Evolutionary conservation across 1,140 invertebrate genomes (phyloP), one percentile per base, ranked within the genome.

Genomic region (Pectinophora gossypiella): DNA sequence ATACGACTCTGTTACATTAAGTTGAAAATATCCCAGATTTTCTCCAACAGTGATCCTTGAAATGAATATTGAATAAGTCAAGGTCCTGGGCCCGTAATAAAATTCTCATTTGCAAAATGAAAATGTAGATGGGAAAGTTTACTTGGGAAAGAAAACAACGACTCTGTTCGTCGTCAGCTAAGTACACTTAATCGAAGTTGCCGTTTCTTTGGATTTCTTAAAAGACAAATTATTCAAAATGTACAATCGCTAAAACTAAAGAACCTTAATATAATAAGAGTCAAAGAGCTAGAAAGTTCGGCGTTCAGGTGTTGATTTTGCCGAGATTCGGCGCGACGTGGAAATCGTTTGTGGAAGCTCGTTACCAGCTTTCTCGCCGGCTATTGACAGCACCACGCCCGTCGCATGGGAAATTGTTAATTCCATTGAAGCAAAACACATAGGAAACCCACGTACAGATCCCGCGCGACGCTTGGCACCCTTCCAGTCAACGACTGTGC

Each of bases 401-500:
- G 7, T 40, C 2, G 27, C 50, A 56, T 52, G 51, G 47, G 59
- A 67, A 73, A 71, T 71, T 70, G 70, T 74, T 72, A 74, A 72
- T 72, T 59, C 61, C 54, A 61, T 62, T 59, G 56, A 61, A 54
- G 51, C 53, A 58, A 69, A 73, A 65, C 66, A 68, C 65, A 69
- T 64, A 65, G 57, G 58, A 60, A 64, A 16, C 43, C 40, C 45
- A 61, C 64, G 66, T 60, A 40, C 3, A 40, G n/a, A 1, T 40
- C 64, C 59, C 63, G 56, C 27, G 20, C 36, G 18, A 32, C 52
- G 65, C 45, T 70, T 78, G 72, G 75, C 68, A 62, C 36, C 21
- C 45, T 55, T 65, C 75, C 75, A 78, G 66, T 60, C 58, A 61
- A 58, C 72, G 64, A 73, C 68, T 73, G 46, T 32, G 27, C 27